These are phyloP conservation scores for Thymelicus lineola DNA, from an alignment of 2,888 invertebrate genomes.

Conservation along the genomic window DNA sequence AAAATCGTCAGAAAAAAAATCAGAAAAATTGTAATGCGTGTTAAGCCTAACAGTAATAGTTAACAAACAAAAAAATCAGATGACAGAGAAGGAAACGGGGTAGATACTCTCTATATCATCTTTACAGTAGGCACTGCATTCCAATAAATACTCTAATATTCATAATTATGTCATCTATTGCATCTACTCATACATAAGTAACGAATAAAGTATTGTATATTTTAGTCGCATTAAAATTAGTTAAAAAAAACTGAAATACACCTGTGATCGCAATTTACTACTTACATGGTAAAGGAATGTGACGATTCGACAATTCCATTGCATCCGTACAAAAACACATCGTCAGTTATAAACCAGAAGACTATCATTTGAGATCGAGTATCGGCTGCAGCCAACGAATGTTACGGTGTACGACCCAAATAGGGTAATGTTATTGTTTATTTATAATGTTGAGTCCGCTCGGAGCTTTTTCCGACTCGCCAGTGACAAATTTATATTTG, in stretches of 20 bases:
- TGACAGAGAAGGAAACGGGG: too few relatives aligned
- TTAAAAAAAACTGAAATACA: background rate
- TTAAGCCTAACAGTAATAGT: too few relatives aligned
- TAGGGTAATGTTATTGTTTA: constrained; percentile 79
- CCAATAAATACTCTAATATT: too few relatives aligned
- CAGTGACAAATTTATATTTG: constrained; percentile 84
- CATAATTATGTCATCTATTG: too few relatives aligned
- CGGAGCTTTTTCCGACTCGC: constrained; percentile 71
- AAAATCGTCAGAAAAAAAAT: too few relatives aligned
- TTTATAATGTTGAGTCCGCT: constrained; percentile 74
- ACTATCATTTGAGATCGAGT: constrained; percentile 68
- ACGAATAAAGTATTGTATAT: too few relatives aligned
- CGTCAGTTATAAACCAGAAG: constrained; percentile 57
- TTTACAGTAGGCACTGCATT: too few relatives aligned
- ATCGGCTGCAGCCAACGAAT: constrained; percentile 64
- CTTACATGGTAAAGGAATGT: constrained; percentile 15
- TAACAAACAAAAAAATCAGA: too few relatives aligned
- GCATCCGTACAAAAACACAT: constrained; percentile 39
- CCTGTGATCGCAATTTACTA: background rate
- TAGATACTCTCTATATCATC: too few relatives aligned
- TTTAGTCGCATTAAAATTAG: too few relatives aligned
- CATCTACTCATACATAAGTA: too few relatives aligned
- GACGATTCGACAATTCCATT: constrained; percentile 25
- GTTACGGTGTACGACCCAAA: constrained; percentile 71
- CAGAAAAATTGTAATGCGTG: too few relatives aligned